Evolutionary conservation across 2,888 invertebrate genomes (phyloP), one percentile per base, ranked within the genome.

Genomic region (Lithodes maja): DNA sequence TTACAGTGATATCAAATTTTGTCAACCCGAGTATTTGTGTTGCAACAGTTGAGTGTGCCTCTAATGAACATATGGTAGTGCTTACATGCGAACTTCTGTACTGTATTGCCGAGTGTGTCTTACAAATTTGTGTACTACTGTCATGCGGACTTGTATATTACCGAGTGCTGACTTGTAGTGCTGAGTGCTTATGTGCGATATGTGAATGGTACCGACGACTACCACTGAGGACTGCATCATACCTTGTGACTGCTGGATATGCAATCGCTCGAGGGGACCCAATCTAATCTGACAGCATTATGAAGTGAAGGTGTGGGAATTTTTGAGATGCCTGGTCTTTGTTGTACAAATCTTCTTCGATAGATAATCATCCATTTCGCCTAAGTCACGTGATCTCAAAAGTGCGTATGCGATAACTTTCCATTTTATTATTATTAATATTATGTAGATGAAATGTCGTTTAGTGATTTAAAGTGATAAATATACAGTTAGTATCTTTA

Each of bases 361-460:
- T 86, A 82, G 81, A 82, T 81, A 86, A 86, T 82, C 86, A 84
- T 85, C 84, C 85, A 85, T 89, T 85, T 89, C 88, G 85, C 88
- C 88, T 89, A 85, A 89, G 88, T 89, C 88, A 89, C 88, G 85
- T 89, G 88, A 89, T 89, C 88, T 89, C 88, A 89, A 89, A 89
- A 89, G 85, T 89, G 77, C 85, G 85, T 80, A 89, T 85, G 88
- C 81, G 77, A 68, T 89, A 81, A 89, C 88, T 84, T 81, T 85
- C 84, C 71, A 33, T 33, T 33, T 33, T 33, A 33, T 33, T 33
- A 33, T 88, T 84, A 52, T 85, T 84, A 84, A 49, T 61, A 84
- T 77, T 75, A 77, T 50, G 61, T 89, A 89, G 87, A 17, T 87
- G 68, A 86, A 87, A 83, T 83, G 83, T 83, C 75, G 55, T 86